Evolutionary conservation across 2,888 invertebrate species (phyloP), one percentile per base, ranked within the genome.

Genomic region (Cantharis lateralis): DNA sequence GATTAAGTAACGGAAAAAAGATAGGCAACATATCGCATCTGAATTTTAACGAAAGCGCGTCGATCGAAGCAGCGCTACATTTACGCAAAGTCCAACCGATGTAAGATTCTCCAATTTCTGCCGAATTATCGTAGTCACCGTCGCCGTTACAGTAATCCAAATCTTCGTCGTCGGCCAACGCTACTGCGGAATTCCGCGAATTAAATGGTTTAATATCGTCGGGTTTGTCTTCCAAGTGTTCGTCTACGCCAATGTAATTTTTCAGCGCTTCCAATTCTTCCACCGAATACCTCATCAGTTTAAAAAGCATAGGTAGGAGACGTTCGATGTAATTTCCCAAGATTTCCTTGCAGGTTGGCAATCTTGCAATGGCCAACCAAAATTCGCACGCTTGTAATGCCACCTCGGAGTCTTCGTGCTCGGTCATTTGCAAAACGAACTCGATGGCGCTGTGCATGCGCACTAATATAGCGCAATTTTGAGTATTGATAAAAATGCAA

Each of bases 321-420:
- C 95, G 93, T 1, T 93, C 91, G 83, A 99, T 91, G 87, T 97
- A 95, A 0, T 95, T 95, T 2, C 93, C 91, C 9, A 99, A 90
- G 18, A 97, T 96, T 86, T 98, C 97, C 87, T 95, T 94, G 87
- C 99, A 99, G 80, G 98, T 93, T 83, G 93, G 93, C 85, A 98
- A 95, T 86, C 99, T 99, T 2, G 98, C 97, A 68, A 98, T 90
- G 0, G 98, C 96, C 71, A 99, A 89, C 99, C 99, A 99, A 89
- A 99, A 99, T 88, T 99, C 99, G 84, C 99, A 99, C 0, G 99
- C 99, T 89, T 99, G 99, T 80, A 99, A 89, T 0, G 99, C 98
- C 18, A 99, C 97, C 75, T 95, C 95, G 85, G 96, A 96, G 86
- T 99, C 97, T 5, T 93, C 90, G 87, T 96, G 95, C 91, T 98